phyloP scores from a whole-genome alignment of 2,797 vertebrate species.

The Melopsittacus undulatus region DNA sequence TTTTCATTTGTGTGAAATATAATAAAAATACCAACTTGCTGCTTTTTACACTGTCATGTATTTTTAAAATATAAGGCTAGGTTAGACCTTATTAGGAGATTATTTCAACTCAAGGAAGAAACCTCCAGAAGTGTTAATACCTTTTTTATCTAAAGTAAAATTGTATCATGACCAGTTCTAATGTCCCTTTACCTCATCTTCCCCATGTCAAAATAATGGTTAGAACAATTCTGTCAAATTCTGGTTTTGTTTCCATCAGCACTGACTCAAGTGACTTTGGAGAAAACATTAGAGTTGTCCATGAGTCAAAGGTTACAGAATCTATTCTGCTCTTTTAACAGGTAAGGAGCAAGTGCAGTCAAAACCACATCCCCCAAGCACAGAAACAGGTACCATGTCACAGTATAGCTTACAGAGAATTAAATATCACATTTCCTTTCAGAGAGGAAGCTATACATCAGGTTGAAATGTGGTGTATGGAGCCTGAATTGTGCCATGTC shows the following conservation, averaged over 20 bases:
- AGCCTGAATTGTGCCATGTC: not conserved
- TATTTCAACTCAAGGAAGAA: not conserved
- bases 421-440: not conserved
- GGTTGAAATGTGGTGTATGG: not conserved
- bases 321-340: not conserved
- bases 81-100: not conserved
- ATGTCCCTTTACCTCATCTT: not conserved
- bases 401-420: not conserved
- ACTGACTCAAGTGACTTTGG: not conserved
- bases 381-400: not conserved
- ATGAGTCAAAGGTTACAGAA: not conserved
- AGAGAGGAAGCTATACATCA: not conserved
- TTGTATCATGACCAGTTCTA: not conserved
- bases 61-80: not conserved
- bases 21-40: not conserved
- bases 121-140: not conserved
- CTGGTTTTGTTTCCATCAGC: not conserved
- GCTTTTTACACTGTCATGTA: not conserved
- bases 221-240: not conserved
- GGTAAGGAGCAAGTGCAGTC: not conserved
- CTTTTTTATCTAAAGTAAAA: not conserved
- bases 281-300: not conserved
- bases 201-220: not conserved
- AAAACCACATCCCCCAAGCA: not conserved
- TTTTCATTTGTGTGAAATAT: not conserved